These are phyloP conservation scores for Brachynemurus nebulosus DNA, from an alignment of 2,888 invertebrate genomes.

Conservation along the genomic window DNA sequence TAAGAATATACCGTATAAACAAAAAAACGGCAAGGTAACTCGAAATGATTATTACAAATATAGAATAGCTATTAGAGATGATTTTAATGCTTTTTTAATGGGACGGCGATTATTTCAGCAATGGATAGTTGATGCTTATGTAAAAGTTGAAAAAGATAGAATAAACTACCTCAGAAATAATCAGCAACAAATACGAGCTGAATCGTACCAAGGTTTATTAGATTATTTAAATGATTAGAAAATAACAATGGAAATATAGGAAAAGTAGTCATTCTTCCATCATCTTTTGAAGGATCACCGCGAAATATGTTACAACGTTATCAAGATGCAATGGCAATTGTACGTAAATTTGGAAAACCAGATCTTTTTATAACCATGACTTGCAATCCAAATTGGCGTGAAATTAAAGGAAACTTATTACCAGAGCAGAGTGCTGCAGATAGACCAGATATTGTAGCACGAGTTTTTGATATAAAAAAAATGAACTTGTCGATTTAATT, in stretches of 20 bases:
- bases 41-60: too few relatives aligned
- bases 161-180: constrained; percentile 16
- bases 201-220: too few relatives aligned
- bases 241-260: constrained; percentile 1
- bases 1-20: too few relatives aligned
- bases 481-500: too few relatives aligned
- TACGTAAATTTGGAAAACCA: constrained; percentile 16
- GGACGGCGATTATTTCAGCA: constrained; percentile 15
- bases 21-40: too few relatives aligned
- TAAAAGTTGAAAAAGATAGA: constrained; percentile 13
- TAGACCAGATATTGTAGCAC: too few relatives aligned
- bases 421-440: too few relatives aligned
- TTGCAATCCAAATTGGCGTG: constrained; percentile 21
- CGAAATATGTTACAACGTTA: constrained; percentile 15
- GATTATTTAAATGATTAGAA: too few relatives aligned
- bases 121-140: constrained; percentile 10
- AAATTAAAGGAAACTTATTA: constrained; percentile 16
- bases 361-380: constrained; percentile 19
- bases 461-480: too few relatives aligned
- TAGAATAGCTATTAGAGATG: too few relatives aligned
- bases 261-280: constrained; percentile 16
- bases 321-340: constrained; percentile 19
- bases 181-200: constrained; percentile 15
- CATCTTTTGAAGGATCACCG: constrained; percentile 14
- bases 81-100: constrained; percentile 15